phyloP scores from a whole-genome alignment of 2,113 vertebrate species.

The Crotalus viridis region DNA sequence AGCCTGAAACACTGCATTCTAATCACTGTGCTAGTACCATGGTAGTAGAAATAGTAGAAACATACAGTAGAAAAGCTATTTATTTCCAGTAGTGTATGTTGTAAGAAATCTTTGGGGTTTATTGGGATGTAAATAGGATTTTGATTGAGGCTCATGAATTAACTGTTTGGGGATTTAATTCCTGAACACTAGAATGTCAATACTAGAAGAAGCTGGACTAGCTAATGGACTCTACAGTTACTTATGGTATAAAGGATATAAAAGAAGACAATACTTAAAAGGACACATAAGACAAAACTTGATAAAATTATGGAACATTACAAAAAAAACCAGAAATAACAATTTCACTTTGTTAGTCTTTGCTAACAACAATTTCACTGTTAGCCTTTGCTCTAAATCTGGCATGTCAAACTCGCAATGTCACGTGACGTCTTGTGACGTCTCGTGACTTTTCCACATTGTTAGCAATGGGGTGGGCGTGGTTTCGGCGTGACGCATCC shows the following conservation, averaged over 20 bases:
- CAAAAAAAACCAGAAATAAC: background rate
- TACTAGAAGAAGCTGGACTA: background rate
- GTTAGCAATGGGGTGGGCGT: no score
- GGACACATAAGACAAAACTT: background rate
- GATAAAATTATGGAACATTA: background rate
- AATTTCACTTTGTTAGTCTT: background rate
- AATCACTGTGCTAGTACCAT: background rate
- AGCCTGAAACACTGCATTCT: background rate
- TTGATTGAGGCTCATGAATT: background rate
- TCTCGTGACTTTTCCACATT: no score
- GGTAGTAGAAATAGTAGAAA: background rate
- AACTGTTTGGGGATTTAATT: background rate
- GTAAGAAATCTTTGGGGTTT: background rate
- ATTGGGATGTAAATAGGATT: background rate
- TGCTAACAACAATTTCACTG: no score
- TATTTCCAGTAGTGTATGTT: background rate
- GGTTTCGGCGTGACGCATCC: no score
- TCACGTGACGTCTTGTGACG: no score
- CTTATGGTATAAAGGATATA: background rate
- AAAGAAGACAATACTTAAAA: background rate
- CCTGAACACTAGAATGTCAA: background rate
- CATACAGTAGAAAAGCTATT: background rate
- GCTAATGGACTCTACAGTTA: background rate
- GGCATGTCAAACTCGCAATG: no score
- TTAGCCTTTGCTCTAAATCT: no score